Percentiles rank a stretch among this genome's conserved stretches.
Evolutionary conservation across 2,113 vertebrate species (phyloP).

Genomic region (Cervus canadensis): DNA sequence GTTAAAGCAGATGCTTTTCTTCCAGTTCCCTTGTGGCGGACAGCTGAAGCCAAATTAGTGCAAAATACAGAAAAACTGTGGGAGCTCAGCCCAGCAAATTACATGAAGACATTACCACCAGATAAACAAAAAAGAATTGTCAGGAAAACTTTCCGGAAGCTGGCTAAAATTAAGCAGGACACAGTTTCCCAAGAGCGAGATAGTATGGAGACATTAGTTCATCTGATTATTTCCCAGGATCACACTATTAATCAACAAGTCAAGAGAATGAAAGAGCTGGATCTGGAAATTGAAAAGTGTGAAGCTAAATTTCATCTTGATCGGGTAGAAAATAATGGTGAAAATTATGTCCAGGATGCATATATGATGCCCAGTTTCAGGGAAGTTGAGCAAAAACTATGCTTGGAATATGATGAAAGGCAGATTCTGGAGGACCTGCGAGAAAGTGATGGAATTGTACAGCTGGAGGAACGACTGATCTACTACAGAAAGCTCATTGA

Average conservation of each 20-base stretch:
- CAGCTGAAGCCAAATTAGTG: conserved; percentile 82
- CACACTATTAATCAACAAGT: conserved; percentile 94
- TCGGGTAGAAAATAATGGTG: conserved; percentile 77
- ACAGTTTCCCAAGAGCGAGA: conserved; percentile 81
- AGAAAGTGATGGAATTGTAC: conserved; percentile 82
- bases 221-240: conserved; percentile 94
- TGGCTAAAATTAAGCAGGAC: conserved; percentile 91
- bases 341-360: conserved; percentile 81
- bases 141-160: conserved; percentile 93
- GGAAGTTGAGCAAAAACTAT: conserved; percentile 67
- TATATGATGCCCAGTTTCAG: conserved; percentile 70
- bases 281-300: conserved; percentile 88
- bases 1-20: conserved; percentile 91
- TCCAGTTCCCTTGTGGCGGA: conserved; percentile 84
- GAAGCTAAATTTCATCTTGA: conserved; percentile 82
- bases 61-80: conserved; percentile 82
- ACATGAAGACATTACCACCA: conserved; percentile 86
- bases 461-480: conserved; percentile 86
- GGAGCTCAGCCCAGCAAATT: conserved; percentile 85
- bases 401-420: conserved; percentile 59
- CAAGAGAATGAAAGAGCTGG: conserved; percentile 88
- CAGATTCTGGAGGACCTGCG: conserved; percentile 81
- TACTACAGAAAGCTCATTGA: conserved; percentile 87
- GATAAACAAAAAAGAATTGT: conserved; percentile 95
- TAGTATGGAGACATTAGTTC: conserved; percentile 89